Evolutionary conservation across 2,113 vertebrate genomes (phyloP), one percentile per base, ranked within the genome.

Genomic region (Atrichornis clamosus): DNA sequence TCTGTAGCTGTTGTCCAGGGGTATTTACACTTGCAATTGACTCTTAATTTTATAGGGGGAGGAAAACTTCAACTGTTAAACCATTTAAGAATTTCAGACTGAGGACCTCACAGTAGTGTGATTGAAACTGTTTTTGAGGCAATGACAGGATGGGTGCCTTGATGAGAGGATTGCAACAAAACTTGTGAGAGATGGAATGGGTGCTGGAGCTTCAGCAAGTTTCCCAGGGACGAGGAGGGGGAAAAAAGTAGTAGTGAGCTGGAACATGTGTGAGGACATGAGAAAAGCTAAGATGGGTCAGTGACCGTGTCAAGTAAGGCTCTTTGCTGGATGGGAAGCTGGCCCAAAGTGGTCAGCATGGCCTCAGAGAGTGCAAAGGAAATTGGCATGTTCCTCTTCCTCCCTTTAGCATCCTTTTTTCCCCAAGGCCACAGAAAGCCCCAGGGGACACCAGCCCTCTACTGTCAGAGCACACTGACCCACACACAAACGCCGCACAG

Each of bases 401-500:
- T 65, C 16, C 4, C 15, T 33, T 68, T 12, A 84, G 7, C 13
- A 56, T 73, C 12, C 9, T 28, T n/a, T 35, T 58, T 9, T 1
- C 4, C 7, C 3, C 18, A 17, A 56, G 14, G 17, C 6, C 37
- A 14, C 44, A 70, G 50, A 35, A 89, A 83, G 47, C 21, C 80
- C 12, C 14, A 27, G 15, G 35, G 33, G 15, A 72, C 11, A 53
- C 13, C 33, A 79, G 13, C 19, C 27, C 21, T 58, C 39, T 10
- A 6, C 33, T 59, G 8, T 46, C 35, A 56, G 52, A 59, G 42
- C 32, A 59, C 30, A 12, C 11, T 55, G 22, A 67, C 6, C 15
- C 21, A 56, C 35, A 56, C 7, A 50, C 4, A 64, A 55, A 73
- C 2, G 2, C 11, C 13, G 9, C 33, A 42, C 0, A 0, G 20